Base-by-base conservation (phyloP, 2,113 vertebrate species). In the Lethenteron reissneri region DNA sequence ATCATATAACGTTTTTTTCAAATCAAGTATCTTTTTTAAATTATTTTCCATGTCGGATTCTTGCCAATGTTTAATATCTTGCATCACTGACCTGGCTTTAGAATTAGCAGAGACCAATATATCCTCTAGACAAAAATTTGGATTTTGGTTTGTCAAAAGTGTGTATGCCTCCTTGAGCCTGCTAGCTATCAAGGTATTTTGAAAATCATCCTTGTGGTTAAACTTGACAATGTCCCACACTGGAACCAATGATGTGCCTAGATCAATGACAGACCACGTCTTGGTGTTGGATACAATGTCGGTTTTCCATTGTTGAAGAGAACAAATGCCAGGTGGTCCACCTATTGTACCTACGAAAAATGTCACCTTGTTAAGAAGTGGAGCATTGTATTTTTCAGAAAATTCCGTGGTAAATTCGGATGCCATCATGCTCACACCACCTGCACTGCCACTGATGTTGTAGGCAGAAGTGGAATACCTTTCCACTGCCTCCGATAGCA, bases 261-360 rank as follows among this genome's bases (percentile, higher is more conserved):
- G 72, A 72, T 83, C 81, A 0, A 82, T 81, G 9, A 85, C 71
- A 21, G 56, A 72, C 81, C 80, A 83, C 2, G 76, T 80, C 58
- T 74, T 62, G 72, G 81, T 84, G 60, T 25, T 78, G 2, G 71
- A 68, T 14, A 72, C 1, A 0, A 84, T 79, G 3, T 77, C 76
- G 4, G 10, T 0, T 74, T 77, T 81, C 83, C 82, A 84, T 17
- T 76, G 75, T 1, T n/a, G 2, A 56, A 80, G 71, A 8, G 56
- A 73, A 71, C 76, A 70, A 0, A 58, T 71, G 58, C 75, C 76
- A 57, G 75, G 4, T 25, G 79, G 79, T 4, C 81, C 81, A 60
- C 82, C 82, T 8, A 70, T 82, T 13, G 74, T 76, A 58, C 71
- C 57, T 10, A 74, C 2, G 0, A 8, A 76, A 3, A 81, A 10